Percentiles rank a stretch among this genome's conserved stretches.
phyloP scores from a whole-genome alignment of 2,113 vertebrate species.

The Calypte anna region DNA sequence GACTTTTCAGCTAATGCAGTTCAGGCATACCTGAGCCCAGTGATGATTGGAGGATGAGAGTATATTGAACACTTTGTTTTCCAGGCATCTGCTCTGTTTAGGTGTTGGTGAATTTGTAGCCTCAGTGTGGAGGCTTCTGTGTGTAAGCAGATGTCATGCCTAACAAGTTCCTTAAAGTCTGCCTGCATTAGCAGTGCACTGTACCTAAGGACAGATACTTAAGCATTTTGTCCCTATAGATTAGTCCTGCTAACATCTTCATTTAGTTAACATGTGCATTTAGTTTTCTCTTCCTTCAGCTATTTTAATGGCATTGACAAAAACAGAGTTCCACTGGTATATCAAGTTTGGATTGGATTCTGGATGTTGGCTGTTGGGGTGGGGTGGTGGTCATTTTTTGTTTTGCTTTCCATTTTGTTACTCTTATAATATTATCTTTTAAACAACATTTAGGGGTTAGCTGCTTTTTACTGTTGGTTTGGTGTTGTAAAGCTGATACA shows the following conservation, averaged over 20 bases:
- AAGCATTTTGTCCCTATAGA: neutral
- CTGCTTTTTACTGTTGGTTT: neutral
- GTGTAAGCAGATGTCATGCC: neutral
- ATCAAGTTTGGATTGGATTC: neutral
- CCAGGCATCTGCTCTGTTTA: neutral
- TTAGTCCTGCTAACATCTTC: neutral
- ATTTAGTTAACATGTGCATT: neutral
- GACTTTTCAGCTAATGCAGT: neutral
- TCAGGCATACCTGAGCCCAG: neutral
- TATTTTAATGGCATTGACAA: neutral
- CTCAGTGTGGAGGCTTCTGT: neutral
- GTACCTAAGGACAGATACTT: neutral
- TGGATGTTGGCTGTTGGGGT: neutral
- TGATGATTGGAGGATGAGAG: neutral
- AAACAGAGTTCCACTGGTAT: neutral
- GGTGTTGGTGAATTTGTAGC: neutral
- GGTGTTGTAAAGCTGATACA: neutral
- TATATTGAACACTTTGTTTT: neutral
- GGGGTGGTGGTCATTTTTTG: neutral
- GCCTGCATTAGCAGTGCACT: neutral
- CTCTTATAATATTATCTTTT: neutral
- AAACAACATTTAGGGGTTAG: neutral
- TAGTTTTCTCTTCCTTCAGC: neutral
- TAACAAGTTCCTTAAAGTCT: neutral
- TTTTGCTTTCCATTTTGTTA: neutral